Evolutionary conservation across 2,113 vertebrate genomes (phyloP).

Genomic region (Gnathonemus longibarbis): DNA sequence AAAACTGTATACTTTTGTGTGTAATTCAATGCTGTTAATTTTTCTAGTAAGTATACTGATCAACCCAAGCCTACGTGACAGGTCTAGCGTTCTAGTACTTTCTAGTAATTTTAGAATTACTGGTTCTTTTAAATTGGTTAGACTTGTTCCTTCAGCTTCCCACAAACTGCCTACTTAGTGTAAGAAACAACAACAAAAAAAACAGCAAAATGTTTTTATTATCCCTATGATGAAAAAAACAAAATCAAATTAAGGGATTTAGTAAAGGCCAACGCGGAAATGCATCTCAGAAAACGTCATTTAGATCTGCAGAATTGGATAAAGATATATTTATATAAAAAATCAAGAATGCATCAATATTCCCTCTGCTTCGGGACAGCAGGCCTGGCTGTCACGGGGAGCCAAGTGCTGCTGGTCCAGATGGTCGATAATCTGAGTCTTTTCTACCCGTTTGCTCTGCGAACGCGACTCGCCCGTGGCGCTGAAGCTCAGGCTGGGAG

Average conservation of each 20-base stretch:
- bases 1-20: neutral
- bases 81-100: neutral
- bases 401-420: constrained; percentile 32
- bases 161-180: neutral
- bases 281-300: constrained; percentile 4
- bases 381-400: neutral
- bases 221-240: neutral
- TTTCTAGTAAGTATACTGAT: neutral
- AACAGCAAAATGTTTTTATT: neutral
- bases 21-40: neutral
- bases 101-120: neutral
- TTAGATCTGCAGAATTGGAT: neutral
- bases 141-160: neutral
- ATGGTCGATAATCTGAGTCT: constrained; percentile 48
- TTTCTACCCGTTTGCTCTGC: constrained; percentile 33
- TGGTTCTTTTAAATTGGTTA: neutral
- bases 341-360: neutral
- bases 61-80: neutral
- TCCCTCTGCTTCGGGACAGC: neutral
- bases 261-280: neutral
- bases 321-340: neutral
- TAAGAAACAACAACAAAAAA: neutral
- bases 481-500: neutral
- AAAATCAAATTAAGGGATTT: neutral
- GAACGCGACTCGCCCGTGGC: constrained; percentile 38